Evolutionary conservation across 2,797 vertebrate genomes (phyloP).

Genomic region (Hirundo rustica): DNA sequence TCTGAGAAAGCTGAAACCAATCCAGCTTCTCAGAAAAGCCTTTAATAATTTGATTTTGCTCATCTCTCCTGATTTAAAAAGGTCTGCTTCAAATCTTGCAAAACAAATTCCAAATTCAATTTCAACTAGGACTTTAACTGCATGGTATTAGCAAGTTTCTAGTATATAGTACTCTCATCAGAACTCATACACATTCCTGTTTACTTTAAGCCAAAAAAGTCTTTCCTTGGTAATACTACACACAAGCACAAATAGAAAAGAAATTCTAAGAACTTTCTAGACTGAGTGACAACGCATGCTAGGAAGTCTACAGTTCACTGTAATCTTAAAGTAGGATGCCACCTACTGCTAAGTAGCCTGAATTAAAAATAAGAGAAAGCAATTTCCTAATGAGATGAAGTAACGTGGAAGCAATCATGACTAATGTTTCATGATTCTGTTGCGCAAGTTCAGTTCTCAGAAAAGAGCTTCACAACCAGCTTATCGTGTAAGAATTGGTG

Average conservation of each 20-base stretch:
- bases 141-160: background rate
- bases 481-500: background rate
- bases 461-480: background rate
- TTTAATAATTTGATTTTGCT: conserved; percentile 18
- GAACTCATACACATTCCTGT: background rate
- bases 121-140: background rate
- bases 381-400: accelerated
- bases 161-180: background rate
- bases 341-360: conserved; percentile 20
- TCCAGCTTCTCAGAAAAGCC: conserved; percentile 3
- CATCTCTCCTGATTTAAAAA: background rate
- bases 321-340: conserved; percentile 17
- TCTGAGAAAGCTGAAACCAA: background rate
- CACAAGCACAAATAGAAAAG: background rate
- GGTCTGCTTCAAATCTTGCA: background rate
- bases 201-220: background rate
- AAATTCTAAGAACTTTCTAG: background rate
- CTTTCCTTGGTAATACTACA: background rate
- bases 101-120: background rate
- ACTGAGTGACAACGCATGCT: background rate
- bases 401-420: background rate
- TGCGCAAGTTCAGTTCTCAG: background rate
- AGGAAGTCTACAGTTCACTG: background rate
- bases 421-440: background rate
- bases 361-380: background rate